These are phyloP conservation scores for Ptychoptera albimana DNA, from an alignment of 2,888 invertebrate species.

Conservation along the genomic window DNA sequence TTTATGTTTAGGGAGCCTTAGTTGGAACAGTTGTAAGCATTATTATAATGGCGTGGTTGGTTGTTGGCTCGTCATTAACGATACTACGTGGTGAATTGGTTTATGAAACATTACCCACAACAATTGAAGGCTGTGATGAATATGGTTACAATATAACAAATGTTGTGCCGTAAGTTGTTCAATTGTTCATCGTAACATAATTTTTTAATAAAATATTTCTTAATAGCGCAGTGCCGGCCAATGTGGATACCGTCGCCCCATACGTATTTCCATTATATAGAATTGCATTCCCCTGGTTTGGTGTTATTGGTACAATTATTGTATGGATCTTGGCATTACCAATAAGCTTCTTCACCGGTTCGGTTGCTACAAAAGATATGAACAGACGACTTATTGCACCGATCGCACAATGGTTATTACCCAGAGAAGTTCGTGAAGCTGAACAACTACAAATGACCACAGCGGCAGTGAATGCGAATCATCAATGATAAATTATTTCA, in stretches of 20 bases:
- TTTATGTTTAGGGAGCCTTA: slow-evolving; percentile 7
- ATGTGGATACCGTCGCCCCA: slow-evolving; percentile 6
- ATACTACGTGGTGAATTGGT: neutral
- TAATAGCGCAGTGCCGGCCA: neutral
- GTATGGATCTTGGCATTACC: too few relatives aligned
- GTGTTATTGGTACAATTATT: slow-evolving; percentile 24
- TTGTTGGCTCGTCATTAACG: slow-evolving; percentile 5
- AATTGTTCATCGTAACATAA: neutral
- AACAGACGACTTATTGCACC: too few relatives aligned
- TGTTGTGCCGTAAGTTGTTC: neutral
- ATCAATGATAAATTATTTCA: too few relatives aligned
- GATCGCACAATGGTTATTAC: too few relatives aligned
- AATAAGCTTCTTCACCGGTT: too few relatives aligned
- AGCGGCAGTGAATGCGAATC: too few relatives aligned
- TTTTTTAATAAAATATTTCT: neutral
- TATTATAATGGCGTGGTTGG: slow-evolving; percentile 5
- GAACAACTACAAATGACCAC: too few relatives aligned
- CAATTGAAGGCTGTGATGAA: slow-evolving; percentile 1
- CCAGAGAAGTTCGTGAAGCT: too few relatives aligned
- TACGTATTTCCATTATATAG: slow-evolving; percentile 27
- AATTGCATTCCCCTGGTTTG: slow-evolving; percentile 39
- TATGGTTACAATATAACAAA: too few relatives aligned
- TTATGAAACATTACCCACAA: neutral
- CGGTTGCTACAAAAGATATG: too few relatives aligned
- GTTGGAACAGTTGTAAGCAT: slow-evolving; percentile 5